phyloP scores from a whole-genome alignment of 2,888 invertebrate species.

The Schrankia costaestrigalis region DNA sequence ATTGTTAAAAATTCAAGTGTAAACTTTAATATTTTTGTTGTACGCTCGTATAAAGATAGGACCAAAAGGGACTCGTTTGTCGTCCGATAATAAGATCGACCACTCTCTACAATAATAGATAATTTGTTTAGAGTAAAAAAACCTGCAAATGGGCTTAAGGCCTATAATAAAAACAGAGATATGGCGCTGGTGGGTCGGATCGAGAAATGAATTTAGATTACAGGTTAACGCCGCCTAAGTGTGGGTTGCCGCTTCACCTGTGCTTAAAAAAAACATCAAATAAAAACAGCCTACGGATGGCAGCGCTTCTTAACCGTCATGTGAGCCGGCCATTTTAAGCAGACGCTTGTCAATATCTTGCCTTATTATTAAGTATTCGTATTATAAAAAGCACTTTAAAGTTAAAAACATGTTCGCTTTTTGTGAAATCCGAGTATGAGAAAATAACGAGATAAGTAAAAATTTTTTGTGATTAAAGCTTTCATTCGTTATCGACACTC shows the following conservation, averaged over 20 bases:
- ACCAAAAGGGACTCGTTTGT: constrained; percentile 52
- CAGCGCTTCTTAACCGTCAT: constrained; percentile 46
- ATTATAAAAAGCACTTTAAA: constrained; percentile 50
- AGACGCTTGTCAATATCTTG: constrained; percentile 48
- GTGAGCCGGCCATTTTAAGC: constrained; percentile 49
- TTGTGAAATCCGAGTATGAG: constrained; percentile 39
- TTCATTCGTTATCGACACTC: constrained; percentile 16
- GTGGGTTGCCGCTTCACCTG: constrained; percentile 75
- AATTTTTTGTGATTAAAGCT: constrained; percentile 26
- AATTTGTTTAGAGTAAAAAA: constrained; percentile 78
- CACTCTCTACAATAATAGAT: constrained; percentile 71
- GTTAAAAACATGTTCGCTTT: constrained; percentile 45
- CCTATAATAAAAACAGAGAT: constrained; percentile 79
- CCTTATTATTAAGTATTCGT: constrained; percentile 56
- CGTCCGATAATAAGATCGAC: constrained; percentile 67
- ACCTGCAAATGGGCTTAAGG: constrained; percentile 75
- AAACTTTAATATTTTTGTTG: constrained; percentile 32
- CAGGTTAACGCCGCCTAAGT: constrained; percentile 79
- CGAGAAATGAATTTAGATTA: constrained; percentile 81
- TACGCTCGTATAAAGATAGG: constrained; percentile 7
- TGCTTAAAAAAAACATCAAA: constrained; percentile 62
- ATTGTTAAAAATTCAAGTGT: constrained; percentile 44
- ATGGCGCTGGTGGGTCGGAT: constrained; percentile 74
- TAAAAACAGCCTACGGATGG: constrained; percentile 49
- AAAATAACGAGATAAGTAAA: constrained; percentile 37